Percentiles rank a stretch among this genome's conserved stretches.
Conservation (phyloP, 2,888 invertebrate genomes). For the Dynastes hyllus region DNA sequence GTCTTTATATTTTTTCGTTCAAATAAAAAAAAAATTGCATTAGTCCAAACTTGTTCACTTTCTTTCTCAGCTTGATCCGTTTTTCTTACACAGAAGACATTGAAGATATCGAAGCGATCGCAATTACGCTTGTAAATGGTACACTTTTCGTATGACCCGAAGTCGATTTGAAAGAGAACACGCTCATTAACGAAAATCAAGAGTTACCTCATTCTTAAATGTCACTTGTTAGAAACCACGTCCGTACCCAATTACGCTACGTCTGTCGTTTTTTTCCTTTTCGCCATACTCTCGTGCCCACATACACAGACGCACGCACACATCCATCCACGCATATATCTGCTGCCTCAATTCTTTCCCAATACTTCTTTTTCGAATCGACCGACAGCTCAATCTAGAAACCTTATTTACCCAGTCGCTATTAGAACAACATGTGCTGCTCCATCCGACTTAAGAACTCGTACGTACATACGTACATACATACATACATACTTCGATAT, state of each 20-base stretch:
- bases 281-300: background rate
- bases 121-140: background rate
- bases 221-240: slow-evolving; percentile 48
- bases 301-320: background rate
- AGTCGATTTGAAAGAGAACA: slow-evolving; percentile 10
- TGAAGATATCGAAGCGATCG: background rate
- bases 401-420: slow-evolving; percentile 33
- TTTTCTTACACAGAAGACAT: too few relatives aligned
- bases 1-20: too few relatives aligned
- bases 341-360: slow-evolving; percentile 17
- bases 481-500: background rate
- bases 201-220: slow-evolving; percentile 51
- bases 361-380: slow-evolving; percentile 17
- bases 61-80: too few relatives aligned
- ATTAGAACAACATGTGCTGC: slow-evolving; percentile 31
- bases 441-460: background rate
- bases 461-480: too few relatives aligned
- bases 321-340: background rate
- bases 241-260: slow-evolving; percentile 38
- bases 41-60: too few relatives aligned
- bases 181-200: slow-evolving; percentile 44
- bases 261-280: slow-evolving; percentile 24
- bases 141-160: background rate
- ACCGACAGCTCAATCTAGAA: slow-evolving; percentile 31
- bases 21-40: too few relatives aligned